Base-by-base conservation (phyloP, 1,140 invertebrate genomes). In the Drosophila nasuta region DNA sequence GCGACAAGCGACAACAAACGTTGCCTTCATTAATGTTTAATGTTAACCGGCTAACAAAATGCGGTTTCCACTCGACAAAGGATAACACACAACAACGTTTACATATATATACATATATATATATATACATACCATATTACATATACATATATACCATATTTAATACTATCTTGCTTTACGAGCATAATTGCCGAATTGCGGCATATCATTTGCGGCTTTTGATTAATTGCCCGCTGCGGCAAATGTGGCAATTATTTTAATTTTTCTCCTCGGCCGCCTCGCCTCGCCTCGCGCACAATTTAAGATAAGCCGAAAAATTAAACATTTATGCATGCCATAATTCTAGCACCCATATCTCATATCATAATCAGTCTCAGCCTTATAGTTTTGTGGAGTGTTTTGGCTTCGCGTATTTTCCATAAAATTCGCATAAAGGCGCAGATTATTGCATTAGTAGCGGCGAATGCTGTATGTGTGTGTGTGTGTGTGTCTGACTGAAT, bases 221-320 rank as follows among this genome's bases (percentile, higher is more conserved):
- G 83, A 88, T 88, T 88, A 88, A 89, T 88, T 88, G 80, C 80
- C 60, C 67, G 77, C 80, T 75, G 83, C 64, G 77, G 73, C 74
- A 82, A 89, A 88, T 88, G 80, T 81, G 85, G 85, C 82, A 88
- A 88, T 81, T 88, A 88, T 88, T 88, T 83, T 81, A 88, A 88
- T 88, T 83, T 78, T 72, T 51, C 54, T 56, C 17, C 52, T 35
- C 6, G 6, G 13, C 6, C 28, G 5, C n/a, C n/a, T 5, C 41
- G 41, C 28, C 65, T 71, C 56, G 41, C 28, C 65, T 72, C 56
- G 68, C 69, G 77, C 75, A 70, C 80, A 81, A 78, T 82, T 86
- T 49, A 54, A 70, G 83, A 87, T 86, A 86, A 86, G 58, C 60
- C 60, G 52, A 13, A n/a, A 70, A 82, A 64, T 68, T 71, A 45